Evolutionary conservation across 2,888 invertebrate species (phyloP), one percentile per base, ranked within the genome.

Genomic region (Eurois occulta): DNA sequence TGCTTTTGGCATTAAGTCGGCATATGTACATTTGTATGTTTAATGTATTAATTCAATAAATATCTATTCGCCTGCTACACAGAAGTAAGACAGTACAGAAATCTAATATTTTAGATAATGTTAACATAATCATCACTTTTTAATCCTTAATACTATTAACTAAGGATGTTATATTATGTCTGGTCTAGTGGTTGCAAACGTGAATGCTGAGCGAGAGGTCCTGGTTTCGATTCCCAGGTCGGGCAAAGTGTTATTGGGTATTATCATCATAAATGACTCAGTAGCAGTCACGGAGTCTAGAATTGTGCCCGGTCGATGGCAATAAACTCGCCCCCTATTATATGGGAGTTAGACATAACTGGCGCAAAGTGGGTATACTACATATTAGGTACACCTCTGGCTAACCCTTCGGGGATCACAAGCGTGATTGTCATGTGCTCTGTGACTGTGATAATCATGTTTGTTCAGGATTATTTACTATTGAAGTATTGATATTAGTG

Each of bases 71-170:
- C 32, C 60, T 21, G 4, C 21, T 35, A 28, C 1, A 65, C 35
- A 69, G 48, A 64, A 77, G 52, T n/a, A n/a, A n/a, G n/a, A n/a
- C n/a, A n/a, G n/a, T 38, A 35, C 13, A 24, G 18, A 35, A 77
- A 48, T 41, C n/a, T 24, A 41, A 43, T 4, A 60, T 46, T 46
- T 38, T 16, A 28, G 58, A 28, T 32, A 35, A 4, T n/a, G n/a
- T n/a, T n/a, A n/a, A n/a, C n/a, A n/a, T n/a, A n/a, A n/a, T n/a
- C n/a, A n/a, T n/a, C n/a, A n/a, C n/a, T n/a, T n/a, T n/a, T n/a
- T n/a, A n/a, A n/a, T n/a, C n/a, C n/a, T n/a, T n/a, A n/a, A n/a
- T n/a, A n/a, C n/a, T n/a, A n/a, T n/a, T n/a, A n/a, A n/a, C n/a
- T n/a, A n/a, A n/a, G n/a, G n/a, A n/a, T n/a, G n/a, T n/a, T n/a